Evolutionary conservation across 2,797 vertebrate genomes (phyloP).

Genomic region (Florisuga fusca): DNA sequence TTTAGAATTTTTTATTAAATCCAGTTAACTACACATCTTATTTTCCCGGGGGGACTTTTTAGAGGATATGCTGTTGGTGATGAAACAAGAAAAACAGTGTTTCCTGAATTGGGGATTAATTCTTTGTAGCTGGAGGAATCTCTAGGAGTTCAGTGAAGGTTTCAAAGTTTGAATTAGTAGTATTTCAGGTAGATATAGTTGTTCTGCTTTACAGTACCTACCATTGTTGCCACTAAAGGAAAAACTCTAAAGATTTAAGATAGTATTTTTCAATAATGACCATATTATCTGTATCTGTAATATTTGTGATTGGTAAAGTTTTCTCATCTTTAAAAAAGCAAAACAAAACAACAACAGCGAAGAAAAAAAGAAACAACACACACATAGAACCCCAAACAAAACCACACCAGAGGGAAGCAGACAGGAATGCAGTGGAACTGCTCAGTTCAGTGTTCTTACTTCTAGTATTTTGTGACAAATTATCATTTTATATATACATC

Average conservation of each 20-base stretch:
- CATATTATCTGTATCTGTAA: neutral
- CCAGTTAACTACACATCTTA: neutral
- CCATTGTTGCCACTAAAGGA: neutral
- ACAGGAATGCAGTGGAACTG: neutral
- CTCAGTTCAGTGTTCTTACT: neutral
- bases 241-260: neutral
- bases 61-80: conserved; percentile 11
- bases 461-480: neutral
- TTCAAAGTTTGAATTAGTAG: neutral
- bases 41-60: conserved; percentile 14
- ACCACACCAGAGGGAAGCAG: no score
- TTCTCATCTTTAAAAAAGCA: neutral
- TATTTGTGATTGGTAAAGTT: neutral
- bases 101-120: conserved; percentile 14
- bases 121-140: conserved; percentile 1
- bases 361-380: no score
- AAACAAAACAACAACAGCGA: neutral
- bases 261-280: neutral
- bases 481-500: neutral
- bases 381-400: no score
- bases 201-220: neutral
- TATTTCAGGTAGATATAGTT: neutral
- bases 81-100: neutral
- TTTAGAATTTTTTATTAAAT: neutral
- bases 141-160: neutral